These are phyloP conservation scores for Papilio polytes DNA, from an alignment of 1,140 invertebrate genomes.

Conservation along the genomic window DNA sequence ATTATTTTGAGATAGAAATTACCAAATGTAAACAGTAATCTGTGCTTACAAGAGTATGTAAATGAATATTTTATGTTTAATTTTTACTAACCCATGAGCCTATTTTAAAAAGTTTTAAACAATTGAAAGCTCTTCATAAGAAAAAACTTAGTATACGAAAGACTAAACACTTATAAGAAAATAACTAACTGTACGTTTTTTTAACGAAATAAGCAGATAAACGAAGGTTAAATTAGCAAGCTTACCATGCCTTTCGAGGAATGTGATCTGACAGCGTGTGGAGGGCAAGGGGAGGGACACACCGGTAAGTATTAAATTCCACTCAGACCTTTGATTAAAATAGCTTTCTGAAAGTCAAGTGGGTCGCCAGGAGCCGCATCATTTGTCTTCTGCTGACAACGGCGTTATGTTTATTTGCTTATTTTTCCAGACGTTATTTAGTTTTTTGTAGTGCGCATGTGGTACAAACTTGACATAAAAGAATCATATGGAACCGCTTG, in stretches of 20 bases:
- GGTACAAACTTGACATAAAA: too few species aligned
- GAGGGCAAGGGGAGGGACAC: not conserved
- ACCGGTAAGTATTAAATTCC: conserved; percentile 30
- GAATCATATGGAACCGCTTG: too few species aligned
- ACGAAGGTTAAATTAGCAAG: not conserved
- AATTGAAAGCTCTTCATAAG: too few species aligned
- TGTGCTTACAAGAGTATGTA: too few species aligned
- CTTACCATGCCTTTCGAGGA: not conserved
- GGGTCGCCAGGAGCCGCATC: conserved; percentile 27
- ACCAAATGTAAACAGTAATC: too few species aligned
- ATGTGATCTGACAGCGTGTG: conserved; percentile 10
- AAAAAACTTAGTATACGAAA: too few species aligned
- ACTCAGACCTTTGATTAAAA: conserved; percentile 34
- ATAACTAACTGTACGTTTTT: not conserved
- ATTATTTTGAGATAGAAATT: too few species aligned
- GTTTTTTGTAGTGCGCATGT: not conserved
- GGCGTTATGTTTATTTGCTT: not conserved
- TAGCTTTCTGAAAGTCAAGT: conserved; percentile 37
- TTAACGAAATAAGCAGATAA: not conserved
- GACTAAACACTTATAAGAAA: too few species aligned
- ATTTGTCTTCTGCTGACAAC: conserved; percentile 19
- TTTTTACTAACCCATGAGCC: too few species aligned
- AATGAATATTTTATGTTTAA: too few species aligned
- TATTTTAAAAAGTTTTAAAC: too few species aligned
- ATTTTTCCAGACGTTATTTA: conserved; percentile 18